Evolutionary conservation across 2,888 invertebrate species (phyloP), one percentile per base, ranked within the genome.

Genomic region (Aleiodes testaceus): DNA sequence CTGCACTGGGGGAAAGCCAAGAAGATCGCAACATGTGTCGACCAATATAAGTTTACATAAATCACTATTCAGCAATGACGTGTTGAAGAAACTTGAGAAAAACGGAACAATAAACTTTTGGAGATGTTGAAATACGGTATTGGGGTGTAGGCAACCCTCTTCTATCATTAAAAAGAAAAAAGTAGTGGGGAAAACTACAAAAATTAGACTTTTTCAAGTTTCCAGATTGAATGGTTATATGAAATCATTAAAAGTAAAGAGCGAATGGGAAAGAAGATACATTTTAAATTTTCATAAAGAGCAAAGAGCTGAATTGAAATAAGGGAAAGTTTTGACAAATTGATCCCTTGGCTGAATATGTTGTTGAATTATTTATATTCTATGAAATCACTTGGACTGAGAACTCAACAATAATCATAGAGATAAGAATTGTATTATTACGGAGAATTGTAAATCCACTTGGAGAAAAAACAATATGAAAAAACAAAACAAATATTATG

Each of bases 21-120:
- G 70, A 69, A 74, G 78, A 74, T 77, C 68, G 75, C 78, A 81
- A 84, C 84, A 83, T 81, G 84, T 84, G 83, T 83, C 80, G 79
- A 77, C 70, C 73, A 80, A 77, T 81, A 77, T 78, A 78, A 83
- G 80, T 78, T 80, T 83, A 83, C 82, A 83, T 83, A 84, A 83
- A 83, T 83, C 79, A 80, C 78, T 75, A 68, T 74, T 70, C 68
- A 70, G 70, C 30, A 53, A 69, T 55, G 70, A 66, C 22, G 69
- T 66, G n/a, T 52, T 44, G 49, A 61, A 80, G 79, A 81, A 83
- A 82, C 79, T 77, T 66, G 80, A 82, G 81, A 80, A 81, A 81
- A 79, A 79, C 30, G 30, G n/a, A 53, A 53, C 26, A 26, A 22
- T 26, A 53, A 53, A 53, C 53, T 53, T 26, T 12, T 26, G 26